A percentile compares a stretch with the other conserved stretches of the same genome.
Evolutionary conservation across 2,113 vertebrate genomes (phyloP).

Genomic region (Atrichornis clamosus): DNA sequence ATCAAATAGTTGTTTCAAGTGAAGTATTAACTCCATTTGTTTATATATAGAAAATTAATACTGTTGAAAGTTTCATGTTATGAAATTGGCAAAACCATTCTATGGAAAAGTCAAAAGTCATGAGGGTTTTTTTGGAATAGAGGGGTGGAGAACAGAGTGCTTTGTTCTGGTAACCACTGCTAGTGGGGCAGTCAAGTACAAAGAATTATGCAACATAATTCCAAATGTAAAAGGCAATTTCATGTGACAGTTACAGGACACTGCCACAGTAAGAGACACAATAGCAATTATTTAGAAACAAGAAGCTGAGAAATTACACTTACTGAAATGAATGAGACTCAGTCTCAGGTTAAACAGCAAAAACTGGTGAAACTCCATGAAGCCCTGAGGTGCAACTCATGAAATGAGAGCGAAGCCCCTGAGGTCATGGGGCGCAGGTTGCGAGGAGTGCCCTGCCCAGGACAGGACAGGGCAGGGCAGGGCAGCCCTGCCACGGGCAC

Average conservation of each 20-base stretch:
- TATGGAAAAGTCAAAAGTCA: background rate
- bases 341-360: background rate
- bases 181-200: background rate
- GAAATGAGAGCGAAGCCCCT: background rate
- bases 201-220: background rate
- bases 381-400: background rate
- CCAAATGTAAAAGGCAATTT: background rate
- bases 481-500: background rate
- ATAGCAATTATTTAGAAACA: background rate
- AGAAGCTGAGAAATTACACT: background rate
- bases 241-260: background rate
- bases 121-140: background rate
- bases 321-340: background rate
- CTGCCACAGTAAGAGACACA: background rate
- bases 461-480: background rate
- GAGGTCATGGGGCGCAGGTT: rapidly evolving
- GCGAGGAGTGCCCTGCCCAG: background rate
- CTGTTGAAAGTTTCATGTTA: background rate
- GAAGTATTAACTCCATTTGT: background rate
- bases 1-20: background rate
- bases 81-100: background rate
- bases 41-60: background rate
- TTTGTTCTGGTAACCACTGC: background rate
- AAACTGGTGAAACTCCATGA: background rate
- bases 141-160: background rate